Evolutionary conservation across 2,797 vertebrate genomes (phyloP).

Genomic region (Setipinna tenuifilis): DNA sequence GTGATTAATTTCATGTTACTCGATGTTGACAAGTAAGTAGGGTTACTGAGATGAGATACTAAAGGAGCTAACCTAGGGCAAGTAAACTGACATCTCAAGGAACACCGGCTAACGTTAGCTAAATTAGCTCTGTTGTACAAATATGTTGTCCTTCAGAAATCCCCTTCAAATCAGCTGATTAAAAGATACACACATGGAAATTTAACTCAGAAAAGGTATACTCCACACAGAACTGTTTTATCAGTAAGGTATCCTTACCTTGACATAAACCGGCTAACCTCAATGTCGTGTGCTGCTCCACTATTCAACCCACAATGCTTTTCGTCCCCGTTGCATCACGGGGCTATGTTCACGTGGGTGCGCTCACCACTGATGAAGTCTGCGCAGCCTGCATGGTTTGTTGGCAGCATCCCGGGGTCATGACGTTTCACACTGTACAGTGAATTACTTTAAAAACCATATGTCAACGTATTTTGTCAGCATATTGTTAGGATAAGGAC

Average conservation of each 20-base stretch:
- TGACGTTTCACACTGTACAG: no score
- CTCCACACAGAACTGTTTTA: background rate
- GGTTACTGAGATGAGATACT: background rate
- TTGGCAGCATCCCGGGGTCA: no score
- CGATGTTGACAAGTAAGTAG: background rate
- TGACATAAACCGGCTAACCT: background rate
- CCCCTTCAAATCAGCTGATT: background rate
- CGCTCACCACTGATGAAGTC: background rate
- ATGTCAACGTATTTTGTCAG: no score
- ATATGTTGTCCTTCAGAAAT: background rate
- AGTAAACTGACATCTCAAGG: background rate
- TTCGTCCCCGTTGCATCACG: background rate
- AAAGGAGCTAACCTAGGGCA: background rate
- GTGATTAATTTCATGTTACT: no score
- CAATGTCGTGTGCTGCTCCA: background rate
- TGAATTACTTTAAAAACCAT: no score
- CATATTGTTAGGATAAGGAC: no score
- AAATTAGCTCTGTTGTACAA: background rate
- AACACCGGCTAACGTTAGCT: background rate
- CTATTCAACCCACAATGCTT: background rate
- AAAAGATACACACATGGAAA: background rate
- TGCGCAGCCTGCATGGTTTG: background rate
- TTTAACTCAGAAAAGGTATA: background rate
- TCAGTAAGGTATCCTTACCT: background rate
- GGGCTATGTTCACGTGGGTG: background rate